Evolutionary conservation across 2,797 vertebrate genomes (phyloP).

Genomic region (Enteromius anoplus): DNA sequence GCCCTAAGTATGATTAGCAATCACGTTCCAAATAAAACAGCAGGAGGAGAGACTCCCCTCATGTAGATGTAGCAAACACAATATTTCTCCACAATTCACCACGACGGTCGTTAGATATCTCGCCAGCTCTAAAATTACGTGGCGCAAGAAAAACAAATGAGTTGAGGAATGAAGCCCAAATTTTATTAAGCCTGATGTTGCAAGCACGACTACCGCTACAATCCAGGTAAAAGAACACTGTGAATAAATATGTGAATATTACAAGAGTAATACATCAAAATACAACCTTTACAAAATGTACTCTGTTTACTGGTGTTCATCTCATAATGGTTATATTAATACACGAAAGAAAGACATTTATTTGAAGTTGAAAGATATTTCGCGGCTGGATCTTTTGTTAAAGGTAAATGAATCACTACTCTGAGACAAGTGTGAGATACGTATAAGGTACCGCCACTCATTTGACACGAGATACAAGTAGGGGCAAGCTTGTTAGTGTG

Average conservation of each 20-base stretch:
- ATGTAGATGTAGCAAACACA: slow-evolving; percentile 10
- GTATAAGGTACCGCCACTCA: slow-evolving; percentile 29
- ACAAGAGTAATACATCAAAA: slow-evolving; percentile 24
- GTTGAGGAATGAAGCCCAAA: slow-evolving; percentile 29
- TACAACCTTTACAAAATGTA: not conserved
- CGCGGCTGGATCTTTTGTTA: slow-evolving; percentile 5
- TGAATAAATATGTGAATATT: slow-evolving; percentile 13
- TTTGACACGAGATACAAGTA: slow-evolving; percentile 34
- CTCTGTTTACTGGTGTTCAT: not conserved
- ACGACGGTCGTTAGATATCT: slow-evolving; percentile 33
- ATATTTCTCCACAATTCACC: slow-evolving; percentile 32
- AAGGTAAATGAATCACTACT: slow-evolving; percentile 39
- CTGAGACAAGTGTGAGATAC: slow-evolving; percentile 9
- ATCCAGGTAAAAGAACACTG: slow-evolving; percentile 16
- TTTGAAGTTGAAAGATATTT: slow-evolving; percentile 27
- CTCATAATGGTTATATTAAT: slow-evolving; percentile 12
- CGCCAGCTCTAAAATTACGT: slow-evolving; percentile 39
- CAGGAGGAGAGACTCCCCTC: slow-evolving; percentile 38
- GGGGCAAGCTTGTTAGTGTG: slow-evolving; percentile 14
- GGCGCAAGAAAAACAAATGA: slow-evolving; percentile 8
- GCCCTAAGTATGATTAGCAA: slow-evolving; percentile 54
- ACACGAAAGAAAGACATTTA: slow-evolving; percentile 24
- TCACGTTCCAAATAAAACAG: slow-evolving; percentile 54
- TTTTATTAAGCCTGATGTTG: slow-evolving; percentile 32
- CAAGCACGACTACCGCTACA: not conserved